Base-by-base conservation (phyloP, 2,113 vertebrate genomes). In the Hippocampus zosterae region DNA sequence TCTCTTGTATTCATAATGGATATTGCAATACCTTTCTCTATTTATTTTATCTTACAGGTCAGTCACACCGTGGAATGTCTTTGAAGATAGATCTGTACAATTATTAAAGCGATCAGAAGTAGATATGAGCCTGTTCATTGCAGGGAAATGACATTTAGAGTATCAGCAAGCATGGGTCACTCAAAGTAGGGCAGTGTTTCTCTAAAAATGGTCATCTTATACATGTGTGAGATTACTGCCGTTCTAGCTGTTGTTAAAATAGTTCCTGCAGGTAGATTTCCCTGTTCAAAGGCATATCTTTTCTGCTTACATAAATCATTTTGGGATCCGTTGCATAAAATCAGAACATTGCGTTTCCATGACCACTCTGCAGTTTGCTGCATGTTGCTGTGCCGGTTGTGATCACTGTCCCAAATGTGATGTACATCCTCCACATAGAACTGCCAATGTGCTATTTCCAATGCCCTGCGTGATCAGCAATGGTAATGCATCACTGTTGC, bases 291-390 rank as follows among this genome's bases (percentile, higher is more conserved):
- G 33, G 25, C 42, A 50, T 19, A 56, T 19, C 61, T 42, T 77
- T 68, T 65, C 46, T 50, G 29, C 4, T 63, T 69, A 52, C 65
- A 55, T 52, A 70, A 77, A 68, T 62, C 73, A 74, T 81, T 79
- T 84, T 82, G 76, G 23, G 65, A 64, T 83, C 68, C 69, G 75
- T 76, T 79, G 71, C 77, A 76, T 71, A 82, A 76, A 78, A 59
- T 76, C 63, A 12, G 53, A 74, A 76, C 62, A 65, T 8, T 69
- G 55, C 56, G 88, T 89, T 78, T 80, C 86, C 82, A 86, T 88
- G 78, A 82, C 81, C 88, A 88, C 86, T n/a, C 33, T 71, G 60
- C 77, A 75, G 68, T 74, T 81, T 81, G 68, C 73, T 73, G 73
- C 81, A 81, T 71, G 64, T 76, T 67, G 68, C 42, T 21, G 63